phyloP scores from a whole-genome alignment of 2,888 invertebrate species.

The Rutpela maculata region DNA sequence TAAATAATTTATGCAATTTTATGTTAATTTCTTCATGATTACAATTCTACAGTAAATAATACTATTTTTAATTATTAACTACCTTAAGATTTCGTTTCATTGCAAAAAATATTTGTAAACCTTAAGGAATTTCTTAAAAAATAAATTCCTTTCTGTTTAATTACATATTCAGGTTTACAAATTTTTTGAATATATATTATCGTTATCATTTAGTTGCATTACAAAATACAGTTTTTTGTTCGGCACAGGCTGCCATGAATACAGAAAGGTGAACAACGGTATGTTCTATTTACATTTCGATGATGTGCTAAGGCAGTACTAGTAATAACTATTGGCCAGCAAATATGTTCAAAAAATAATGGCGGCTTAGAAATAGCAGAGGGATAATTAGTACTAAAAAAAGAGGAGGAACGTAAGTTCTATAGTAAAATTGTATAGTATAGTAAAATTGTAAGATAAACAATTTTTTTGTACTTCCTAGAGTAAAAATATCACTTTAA shows the following conservation, averaged over 20 bases:
- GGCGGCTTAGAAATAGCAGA: too few relatives aligned
- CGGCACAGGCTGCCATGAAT: too few relatives aligned
- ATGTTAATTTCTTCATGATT: constrained; percentile 43
- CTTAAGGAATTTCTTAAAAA: constrained; percentile 18
- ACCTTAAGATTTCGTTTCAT: constrained; percentile 22
- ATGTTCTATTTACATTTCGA: too few relatives aligned
- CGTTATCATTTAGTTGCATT: not conserved
- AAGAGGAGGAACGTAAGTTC: too few relatives aligned
- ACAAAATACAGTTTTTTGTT: too few relatives aligned
- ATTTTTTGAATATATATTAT: not conserved
- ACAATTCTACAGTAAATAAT: constrained; percentile 35
- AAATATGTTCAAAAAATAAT: not conserved
- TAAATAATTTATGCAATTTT: constrained; percentile 36
- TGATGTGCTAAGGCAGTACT: not conserved
- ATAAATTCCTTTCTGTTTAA: constrained; percentile 10
- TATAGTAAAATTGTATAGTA: too few relatives aligned
- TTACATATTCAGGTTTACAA: constrained; percentile 8
- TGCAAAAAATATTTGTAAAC: constrained; percentile 18
- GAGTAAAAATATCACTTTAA: too few relatives aligned
- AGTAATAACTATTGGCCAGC: not conserved
- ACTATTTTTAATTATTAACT: constrained; percentile 28
- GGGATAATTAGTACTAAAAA: too few relatives aligned
- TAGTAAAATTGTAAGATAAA: too few relatives aligned
- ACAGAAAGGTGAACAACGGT: too few relatives aligned
- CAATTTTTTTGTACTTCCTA: too few relatives aligned